A percentile compares a stretch with the other conserved stretches of the same genome.
Evolutionary conservation across 2,113 vertebrate genomes (phyloP).

Genomic region (Paramormyrops kingsleyae): DNA sequence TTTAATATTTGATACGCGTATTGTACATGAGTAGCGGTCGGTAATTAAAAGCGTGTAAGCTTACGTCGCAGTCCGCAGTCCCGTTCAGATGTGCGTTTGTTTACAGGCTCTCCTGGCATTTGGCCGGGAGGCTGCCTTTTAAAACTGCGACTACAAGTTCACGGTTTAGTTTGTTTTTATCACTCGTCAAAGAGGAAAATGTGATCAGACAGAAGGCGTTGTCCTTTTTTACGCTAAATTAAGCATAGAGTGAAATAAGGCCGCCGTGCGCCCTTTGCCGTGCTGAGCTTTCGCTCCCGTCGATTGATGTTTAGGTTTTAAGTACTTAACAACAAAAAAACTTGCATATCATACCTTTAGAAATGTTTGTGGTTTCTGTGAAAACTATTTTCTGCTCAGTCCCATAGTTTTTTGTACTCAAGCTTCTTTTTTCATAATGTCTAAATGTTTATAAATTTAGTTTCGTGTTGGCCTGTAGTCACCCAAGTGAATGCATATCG

Average conservation of each 20-base stretch:
- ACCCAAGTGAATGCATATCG: not conserved
- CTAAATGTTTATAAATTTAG: not conserved
- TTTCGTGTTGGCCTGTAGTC: not conserved
- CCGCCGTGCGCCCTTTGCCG: not conserved
- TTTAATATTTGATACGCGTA: not conserved
- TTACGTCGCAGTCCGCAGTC: not conserved
- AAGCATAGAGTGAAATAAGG: not conserved
- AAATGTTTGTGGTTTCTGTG: not conserved
- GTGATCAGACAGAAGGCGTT: not conserved
- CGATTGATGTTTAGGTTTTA: not conserved
- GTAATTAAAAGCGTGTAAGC: not conserved
- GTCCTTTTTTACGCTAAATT: not conserved
- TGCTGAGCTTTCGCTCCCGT: not conserved
- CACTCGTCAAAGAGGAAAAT: not conserved
- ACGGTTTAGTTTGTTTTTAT: not conserved
- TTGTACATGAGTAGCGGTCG: not conserved
- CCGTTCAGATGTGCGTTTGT: not conserved
- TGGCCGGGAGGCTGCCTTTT: not conserved
- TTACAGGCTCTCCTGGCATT: not conserved
- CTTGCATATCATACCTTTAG: not conserved
- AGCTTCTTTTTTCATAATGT: not conserved
- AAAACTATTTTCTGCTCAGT: not conserved
- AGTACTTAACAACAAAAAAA: not conserved
- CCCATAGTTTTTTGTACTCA: not conserved
- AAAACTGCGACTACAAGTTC: not conserved